These are phyloP conservation scores for Atrichornis clamosus DNA, from an alignment of 2,113 vertebrate species.

Conservation along the genomic window DNA sequence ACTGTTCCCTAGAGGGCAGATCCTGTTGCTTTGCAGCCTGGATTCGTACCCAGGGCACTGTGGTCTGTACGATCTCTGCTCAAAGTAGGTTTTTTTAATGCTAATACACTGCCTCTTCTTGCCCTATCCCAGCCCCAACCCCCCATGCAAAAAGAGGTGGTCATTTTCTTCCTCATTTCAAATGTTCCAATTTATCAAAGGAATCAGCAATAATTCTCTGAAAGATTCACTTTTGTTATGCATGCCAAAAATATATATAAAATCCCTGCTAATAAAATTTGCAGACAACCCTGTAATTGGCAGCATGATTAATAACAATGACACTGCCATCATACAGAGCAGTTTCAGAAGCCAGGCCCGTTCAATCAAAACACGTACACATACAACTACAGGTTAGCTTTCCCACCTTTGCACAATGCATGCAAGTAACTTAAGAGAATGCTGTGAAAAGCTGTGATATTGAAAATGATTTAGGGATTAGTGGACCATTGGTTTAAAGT, in stretches of 20 bases:
- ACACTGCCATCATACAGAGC: not conserved
- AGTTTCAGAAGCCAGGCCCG: not conserved
- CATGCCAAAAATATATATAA: slow-evolving; percentile 11
- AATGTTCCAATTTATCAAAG: slow-evolving; percentile 10
- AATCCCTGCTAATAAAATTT: slow-evolving; percentile 25
- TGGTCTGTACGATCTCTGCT: slow-evolving; percentile 9
- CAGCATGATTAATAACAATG: not conserved
- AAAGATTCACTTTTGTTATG: not conserved
- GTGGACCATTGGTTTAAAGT: not conserved
- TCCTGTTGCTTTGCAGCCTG: slow-evolving; percentile 63
- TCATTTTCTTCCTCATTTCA: slow-evolving; percentile 5
- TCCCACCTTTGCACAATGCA: not conserved
- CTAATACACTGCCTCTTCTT: slow-evolving; percentile 16
- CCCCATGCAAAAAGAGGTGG: not conserved
- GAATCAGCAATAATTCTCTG: slow-evolving; percentile 28
- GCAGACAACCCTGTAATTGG: slow-evolving; percentile 14
- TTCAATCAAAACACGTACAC: not conserved
- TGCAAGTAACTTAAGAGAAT: not conserved
- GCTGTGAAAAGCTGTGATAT: not conserved
- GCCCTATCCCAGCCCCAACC: not conserved
- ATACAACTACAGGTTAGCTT: not conserved
- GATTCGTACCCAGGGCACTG: slow-evolving; percentile 45
- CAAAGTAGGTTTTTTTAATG: slow-evolving; percentile 48
- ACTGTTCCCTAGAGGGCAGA: slow-evolving; percentile 40
- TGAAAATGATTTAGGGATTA: not conserved